Conservation (phyloP, 2,113 vertebrate species). For the Eira barbara region DNA sequence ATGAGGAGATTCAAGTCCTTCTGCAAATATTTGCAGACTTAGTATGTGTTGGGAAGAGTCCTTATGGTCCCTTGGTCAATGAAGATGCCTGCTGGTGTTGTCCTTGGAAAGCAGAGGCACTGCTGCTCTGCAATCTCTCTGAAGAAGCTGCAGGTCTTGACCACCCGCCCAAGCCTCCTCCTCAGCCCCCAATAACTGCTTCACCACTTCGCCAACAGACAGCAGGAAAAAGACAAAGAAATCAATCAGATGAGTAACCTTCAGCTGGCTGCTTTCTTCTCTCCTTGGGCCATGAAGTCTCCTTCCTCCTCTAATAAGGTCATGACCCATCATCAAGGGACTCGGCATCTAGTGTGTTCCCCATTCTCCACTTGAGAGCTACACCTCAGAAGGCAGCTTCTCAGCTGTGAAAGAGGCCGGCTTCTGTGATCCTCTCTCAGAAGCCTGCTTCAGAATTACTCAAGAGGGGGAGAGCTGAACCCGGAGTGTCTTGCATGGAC, state of each 20-base stretch:
- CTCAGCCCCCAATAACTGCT: background rate
- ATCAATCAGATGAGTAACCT: background rate
- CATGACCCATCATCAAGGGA: background rate
- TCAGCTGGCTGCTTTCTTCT: background rate
- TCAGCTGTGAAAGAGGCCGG: background rate
- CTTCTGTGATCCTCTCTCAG: background rate
- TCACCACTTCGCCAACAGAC: background rate
- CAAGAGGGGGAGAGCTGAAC: background rate
- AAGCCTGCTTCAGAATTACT: background rate
- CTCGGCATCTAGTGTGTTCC: background rate
- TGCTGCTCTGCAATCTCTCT: background rate
- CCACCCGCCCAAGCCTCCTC: background rate
- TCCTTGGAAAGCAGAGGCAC: background rate
- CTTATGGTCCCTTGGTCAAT: background rate
- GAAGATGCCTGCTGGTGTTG: background rate
- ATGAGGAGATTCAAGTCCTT: background rate
- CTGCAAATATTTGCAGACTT: background rate
- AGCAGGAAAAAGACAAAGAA: background rate
- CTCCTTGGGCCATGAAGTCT: background rate
- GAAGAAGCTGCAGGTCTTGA: background rate
- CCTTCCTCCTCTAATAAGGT: background rate
- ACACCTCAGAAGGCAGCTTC: background rate
- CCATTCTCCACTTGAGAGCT: background rate
- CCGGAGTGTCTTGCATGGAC: accelerated
- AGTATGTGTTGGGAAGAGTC: background rate